These are phyloP conservation scores for Orientallactaga sibirica DNA, from an alignment of 2,797 vertebrate genomes.

Conservation along the genomic window DNA sequence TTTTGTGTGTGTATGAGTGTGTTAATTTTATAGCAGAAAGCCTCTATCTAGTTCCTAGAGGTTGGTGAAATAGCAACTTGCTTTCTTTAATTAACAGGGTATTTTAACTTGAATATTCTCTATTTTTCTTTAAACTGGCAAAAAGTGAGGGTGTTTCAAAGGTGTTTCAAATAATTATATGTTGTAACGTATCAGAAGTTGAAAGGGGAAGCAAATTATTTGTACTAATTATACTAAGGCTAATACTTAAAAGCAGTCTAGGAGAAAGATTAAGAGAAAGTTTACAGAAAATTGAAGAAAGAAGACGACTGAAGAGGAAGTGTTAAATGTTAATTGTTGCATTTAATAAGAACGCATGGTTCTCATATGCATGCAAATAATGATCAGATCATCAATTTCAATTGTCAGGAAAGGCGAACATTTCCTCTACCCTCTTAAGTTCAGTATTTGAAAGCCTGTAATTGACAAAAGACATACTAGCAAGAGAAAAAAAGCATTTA, in stretches of 20 bases:
- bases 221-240: constrained; percentile 42
- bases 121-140: constrained; percentile 58
- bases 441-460: not conserved
- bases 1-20: not conserved
- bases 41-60: constrained; percentile 40
- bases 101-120: constrained; percentile 63
- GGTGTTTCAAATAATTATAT: constrained; percentile 56
- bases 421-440: not conserved
- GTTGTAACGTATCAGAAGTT: constrained; percentile 55
- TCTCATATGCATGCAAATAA: not conserved
- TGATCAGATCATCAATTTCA: constrained; percentile 16
- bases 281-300: constrained; percentile 47
- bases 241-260: constrained; percentile 55
- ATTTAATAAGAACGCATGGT: constrained; percentile 12
- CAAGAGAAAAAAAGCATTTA: constrained; percentile 53
- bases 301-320: constrained; percentile 56
- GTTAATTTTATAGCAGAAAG: constrained; percentile 64
- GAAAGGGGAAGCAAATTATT: constrained; percentile 61
- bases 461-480: constrained; percentile 34
- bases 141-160: constrained; percentile 20
- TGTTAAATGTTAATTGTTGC: constrained; percentile 37
- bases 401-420: not conserved
- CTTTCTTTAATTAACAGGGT: constrained; percentile 65
- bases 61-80: constrained; percentile 56
- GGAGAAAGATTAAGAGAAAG: constrained; percentile 54